Evolutionary conservation across 2,888 invertebrate species (phyloP).

Genomic region (Laothoe populi): DNA sequence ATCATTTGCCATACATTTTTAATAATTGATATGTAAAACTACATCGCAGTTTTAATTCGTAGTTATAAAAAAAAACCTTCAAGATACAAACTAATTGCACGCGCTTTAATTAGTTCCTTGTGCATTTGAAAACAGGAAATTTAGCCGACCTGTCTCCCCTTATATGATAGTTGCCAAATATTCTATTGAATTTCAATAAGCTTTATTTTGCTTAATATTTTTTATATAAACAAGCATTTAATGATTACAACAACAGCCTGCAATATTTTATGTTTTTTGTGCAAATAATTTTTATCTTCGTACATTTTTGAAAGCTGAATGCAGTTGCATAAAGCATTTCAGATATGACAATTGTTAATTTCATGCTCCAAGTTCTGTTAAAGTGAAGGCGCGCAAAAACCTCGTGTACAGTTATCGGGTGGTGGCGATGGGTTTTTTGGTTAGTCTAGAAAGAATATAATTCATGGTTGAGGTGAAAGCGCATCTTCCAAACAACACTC

Average conservation of each 20-base stretch:
- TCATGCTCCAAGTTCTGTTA: not conserved
- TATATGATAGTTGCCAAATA: not conserved
- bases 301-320: conserved; percentile 7
- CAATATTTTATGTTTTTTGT: not conserved
- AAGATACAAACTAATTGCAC: not conserved
- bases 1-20: not conserved
- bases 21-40: too few relatives aligned
- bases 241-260: not conserved
- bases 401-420: not conserved
- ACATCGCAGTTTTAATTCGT: not conserved
- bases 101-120: not conserved
- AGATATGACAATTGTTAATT: conserved; percentile 4
- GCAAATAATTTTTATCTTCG: not conserved
- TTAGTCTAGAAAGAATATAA: conserved; percentile 14
- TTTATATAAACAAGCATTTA: not conserved
- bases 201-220: not conserved
- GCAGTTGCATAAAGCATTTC: conserved; percentile 12
- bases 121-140: not conserved
- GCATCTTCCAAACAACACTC: conserved; percentile 12
- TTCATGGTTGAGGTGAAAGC: conserved; percentile 20
- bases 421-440: conserved; percentile 4
- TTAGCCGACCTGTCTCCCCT: not conserved
- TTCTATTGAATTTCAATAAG: not conserved
- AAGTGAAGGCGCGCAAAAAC: not conserved
- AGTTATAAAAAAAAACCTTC: not conserved